phyloP scores from a whole-genome alignment of 2,797 vertebrate genomes.

The Tapera naevia region DNA sequence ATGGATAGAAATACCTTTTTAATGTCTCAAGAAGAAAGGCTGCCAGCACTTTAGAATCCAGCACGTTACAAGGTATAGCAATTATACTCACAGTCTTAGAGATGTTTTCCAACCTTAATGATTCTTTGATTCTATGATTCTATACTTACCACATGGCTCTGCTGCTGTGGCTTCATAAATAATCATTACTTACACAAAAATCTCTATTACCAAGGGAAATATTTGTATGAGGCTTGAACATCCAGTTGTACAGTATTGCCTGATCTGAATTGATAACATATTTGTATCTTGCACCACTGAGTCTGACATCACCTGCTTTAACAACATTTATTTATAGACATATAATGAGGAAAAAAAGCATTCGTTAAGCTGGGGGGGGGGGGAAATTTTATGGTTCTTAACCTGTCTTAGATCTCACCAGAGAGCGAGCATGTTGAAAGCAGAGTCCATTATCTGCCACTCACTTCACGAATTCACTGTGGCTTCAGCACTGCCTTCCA shows the following conservation, averaged over 20 bases:
- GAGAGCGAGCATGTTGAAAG: not conserved
- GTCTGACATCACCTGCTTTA: not conserved
- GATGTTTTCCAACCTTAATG: no score
- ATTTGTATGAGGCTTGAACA: not conserved
- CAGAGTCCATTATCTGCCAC: not conserved
- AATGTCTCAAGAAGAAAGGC: not conserved
- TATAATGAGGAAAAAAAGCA: not conserved
- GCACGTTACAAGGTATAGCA: not conserved
- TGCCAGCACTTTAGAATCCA: not conserved
- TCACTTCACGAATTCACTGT: not conserved
- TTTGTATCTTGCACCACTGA: not conserved
- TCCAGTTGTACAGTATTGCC: not conserved
- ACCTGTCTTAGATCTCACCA: not conserved
- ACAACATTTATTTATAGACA: not conserved
- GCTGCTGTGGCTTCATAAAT: conserved; percentile 17
- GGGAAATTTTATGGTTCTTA: not conserved
- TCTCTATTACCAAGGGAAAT: not conserved
- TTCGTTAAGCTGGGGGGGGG: not conserved
- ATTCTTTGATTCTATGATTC: no score
- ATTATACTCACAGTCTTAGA: not conserved
- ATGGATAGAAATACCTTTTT: conserved; percentile 34
- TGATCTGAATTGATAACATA: not conserved
- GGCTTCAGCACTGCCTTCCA: not conserved
- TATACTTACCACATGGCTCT: not conserved
- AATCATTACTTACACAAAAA: not conserved